A percentile compares a stretch with the other conserved stretches of the same genome.
phyloP scores from a whole-genome alignment of 1,140 invertebrate genomes.

The Orius laevigatus region DNA sequence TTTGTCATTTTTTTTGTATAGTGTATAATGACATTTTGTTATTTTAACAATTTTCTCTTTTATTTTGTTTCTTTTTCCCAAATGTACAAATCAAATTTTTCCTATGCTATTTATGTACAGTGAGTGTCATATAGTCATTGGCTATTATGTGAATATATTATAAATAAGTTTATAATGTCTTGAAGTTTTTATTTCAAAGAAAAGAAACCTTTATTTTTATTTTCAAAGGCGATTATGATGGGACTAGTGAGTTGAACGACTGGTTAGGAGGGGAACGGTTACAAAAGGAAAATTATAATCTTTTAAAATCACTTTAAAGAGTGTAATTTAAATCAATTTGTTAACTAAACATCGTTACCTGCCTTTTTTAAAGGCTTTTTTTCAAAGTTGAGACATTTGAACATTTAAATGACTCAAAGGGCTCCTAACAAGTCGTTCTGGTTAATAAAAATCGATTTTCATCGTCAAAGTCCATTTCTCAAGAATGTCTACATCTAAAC shows the following conservation, averaged over 20 bases:
- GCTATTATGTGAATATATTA: conserved; percentile 20
- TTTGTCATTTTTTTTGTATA: conserved; percentile 10
- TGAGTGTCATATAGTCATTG: conserved; percentile 19
- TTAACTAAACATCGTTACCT: too few species aligned
- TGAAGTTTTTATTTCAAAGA: conserved; percentile 8
- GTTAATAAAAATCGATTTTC: too few species aligned
- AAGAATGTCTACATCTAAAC: too few species aligned
- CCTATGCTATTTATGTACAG: conserved; percentile 17
- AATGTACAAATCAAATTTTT: conserved; percentile 19
- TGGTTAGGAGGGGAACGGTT: not conserved
- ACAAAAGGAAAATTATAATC: too few species aligned
- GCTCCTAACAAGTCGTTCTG: too few species aligned
- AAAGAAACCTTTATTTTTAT: not conserved
- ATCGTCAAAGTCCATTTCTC: too few species aligned
- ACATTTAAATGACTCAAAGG: too few species aligned
- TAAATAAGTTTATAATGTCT: conserved; percentile 18
- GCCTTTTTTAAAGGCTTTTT: too few species aligned
- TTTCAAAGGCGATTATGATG: not conserved
- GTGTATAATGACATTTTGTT: conserved; percentile 10
- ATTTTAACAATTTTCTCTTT: conserved; percentile 3
- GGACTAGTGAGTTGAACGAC: conserved; percentile 2
- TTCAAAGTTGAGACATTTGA: too few species aligned
- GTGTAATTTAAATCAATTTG: too few species aligned
- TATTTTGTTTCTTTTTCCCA: conserved; percentile 12
- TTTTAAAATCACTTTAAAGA: too few species aligned